phyloP scores from a whole-genome alignment of 2,888 invertebrate genomes.

The Oxystoma pomonae region DNA sequence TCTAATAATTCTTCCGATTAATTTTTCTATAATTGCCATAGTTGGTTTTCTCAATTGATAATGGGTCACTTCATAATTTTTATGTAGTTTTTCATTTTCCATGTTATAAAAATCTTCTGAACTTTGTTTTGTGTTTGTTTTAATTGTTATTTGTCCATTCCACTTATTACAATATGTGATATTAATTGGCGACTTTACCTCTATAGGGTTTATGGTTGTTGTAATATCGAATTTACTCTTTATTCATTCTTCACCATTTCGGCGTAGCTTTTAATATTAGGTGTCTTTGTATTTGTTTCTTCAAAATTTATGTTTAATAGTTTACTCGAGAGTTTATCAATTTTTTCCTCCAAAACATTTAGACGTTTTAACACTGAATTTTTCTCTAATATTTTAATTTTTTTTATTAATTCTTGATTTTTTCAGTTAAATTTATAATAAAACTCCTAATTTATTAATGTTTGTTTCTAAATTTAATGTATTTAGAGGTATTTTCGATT shows the following conservation, averaged over 20 bases:
- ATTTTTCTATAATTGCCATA: neutral
- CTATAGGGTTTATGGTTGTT: neutral
- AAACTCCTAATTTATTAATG: neutral
- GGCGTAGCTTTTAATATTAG: neutral
- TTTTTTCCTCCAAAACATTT: neutral
- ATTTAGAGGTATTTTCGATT: neutral
- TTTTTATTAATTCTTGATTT: neutral
- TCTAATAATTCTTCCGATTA: neutral
- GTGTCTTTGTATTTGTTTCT: neutral
- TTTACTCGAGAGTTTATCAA: neutral
- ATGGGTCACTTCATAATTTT: neutral
- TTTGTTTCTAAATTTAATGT: neutral
- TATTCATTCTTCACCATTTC: neutral
- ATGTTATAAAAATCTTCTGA: neutral
- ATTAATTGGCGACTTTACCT: neutral
- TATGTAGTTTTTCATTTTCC: neutral
- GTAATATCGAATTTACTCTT: neutral
- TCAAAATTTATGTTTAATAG: neutral
- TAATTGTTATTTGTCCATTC: neutral
- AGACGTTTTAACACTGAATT: neutral
- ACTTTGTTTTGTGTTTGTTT: neutral
- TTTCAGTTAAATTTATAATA: neutral
- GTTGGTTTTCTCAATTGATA: neutral
- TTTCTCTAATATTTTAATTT: neutral
- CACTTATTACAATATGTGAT: neutral